A percentile compares a stretch with the other conserved stretches of the same genome.
These are phyloP conservation scores for Cryptocheilus praepositus DNA, from an alignment of 2,888 invertebrate species.

Conservation along the genomic window DNA sequence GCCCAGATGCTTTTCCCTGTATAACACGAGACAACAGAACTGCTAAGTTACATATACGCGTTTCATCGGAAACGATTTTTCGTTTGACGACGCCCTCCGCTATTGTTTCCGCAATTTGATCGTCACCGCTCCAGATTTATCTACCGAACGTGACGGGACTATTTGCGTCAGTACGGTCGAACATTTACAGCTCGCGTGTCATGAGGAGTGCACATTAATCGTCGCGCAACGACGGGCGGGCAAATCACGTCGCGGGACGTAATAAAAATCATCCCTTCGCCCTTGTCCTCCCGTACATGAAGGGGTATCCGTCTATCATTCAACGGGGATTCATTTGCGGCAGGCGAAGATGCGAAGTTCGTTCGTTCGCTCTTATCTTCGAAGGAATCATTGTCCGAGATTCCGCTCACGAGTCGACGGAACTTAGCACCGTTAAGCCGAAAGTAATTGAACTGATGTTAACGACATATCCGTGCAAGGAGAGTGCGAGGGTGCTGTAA, in stretches of 20 bases:
- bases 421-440: constrained; percentile 64
- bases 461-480: constrained; percentile 43
- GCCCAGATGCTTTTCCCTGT: too few relatives aligned
- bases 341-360: constrained; percentile 36
- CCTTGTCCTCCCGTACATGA: not conserved
- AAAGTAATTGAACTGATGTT: constrained; percentile 66
- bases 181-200: too few relatives aligned
- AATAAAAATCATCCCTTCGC: constrained; percentile 15
- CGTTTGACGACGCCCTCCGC: too few relatives aligned
- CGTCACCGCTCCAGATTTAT: too few relatives aligned
- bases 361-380: constrained; percentile 22
- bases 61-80: too few relatives aligned
- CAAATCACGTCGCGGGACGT: constrained; percentile 12
- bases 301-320: constrained; percentile 15
- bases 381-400: constrained; percentile 56
- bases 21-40: too few relatives aligned
- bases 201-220: too few relatives aligned
- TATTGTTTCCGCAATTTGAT: too few relatives aligned
- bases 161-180: too few relatives aligned
- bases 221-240: constrained; percentile 2
- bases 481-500: constrained; percentile 50
- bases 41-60: too few relatives aligned
- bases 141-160: too few relatives aligned
- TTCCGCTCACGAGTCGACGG: constrained; percentile 63
- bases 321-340: constrained; percentile 11